These are phyloP conservation scores for Spodoptera picta DNA, from an alignment of 2,888 invertebrate genomes.

Conservation along the genomic window DNA sequence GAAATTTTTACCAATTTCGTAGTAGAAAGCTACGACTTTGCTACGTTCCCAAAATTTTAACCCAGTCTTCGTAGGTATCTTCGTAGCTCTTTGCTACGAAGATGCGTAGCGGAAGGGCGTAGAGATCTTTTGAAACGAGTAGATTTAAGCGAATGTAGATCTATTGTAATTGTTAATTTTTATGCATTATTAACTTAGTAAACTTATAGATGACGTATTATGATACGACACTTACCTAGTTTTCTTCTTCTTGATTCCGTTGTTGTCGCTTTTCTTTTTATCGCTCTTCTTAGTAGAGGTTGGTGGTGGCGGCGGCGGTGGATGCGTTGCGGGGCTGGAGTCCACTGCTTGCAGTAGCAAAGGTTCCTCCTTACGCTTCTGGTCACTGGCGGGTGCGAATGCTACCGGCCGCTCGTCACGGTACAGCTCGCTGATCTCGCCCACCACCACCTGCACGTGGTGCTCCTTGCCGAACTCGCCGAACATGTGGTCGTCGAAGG, in stretches of 20 bases:
- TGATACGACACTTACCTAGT: constrained; percentile 90
- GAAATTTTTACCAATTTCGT: no score
- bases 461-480: constrained; percentile 91
- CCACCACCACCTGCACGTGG: constrained; percentile 84
- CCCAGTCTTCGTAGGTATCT: background rate
- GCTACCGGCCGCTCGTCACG: constrained; percentile 79
- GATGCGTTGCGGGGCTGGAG: constrained; percentile 66
- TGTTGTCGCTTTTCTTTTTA: constrained; percentile 94
- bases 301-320: constrained; percentile 75
- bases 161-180: background rate
- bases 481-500: constrained; percentile 94
- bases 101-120: background rate
- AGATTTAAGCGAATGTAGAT: constrained; percentile 4
- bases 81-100: constrained; percentile 36
- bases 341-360: constrained; percentile 79
- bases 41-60: background rate
- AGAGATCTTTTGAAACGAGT: background rate
- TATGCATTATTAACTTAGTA: background rate
- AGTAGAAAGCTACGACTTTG: no score
- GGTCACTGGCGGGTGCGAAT: constrained; percentile 67
- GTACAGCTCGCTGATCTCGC: constrained; percentile 85
- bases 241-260: constrained; percentile 97
- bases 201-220: background rate
- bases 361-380: constrained; percentile 83
- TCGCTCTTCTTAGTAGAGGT: constrained; percentile 91